Percentiles rank a stretch among this genome's conserved stretches.
Evolutionary conservation across 2,888 invertebrate species (phyloP).

Genomic region (Cataglyphis rosenhaueri): DNA sequence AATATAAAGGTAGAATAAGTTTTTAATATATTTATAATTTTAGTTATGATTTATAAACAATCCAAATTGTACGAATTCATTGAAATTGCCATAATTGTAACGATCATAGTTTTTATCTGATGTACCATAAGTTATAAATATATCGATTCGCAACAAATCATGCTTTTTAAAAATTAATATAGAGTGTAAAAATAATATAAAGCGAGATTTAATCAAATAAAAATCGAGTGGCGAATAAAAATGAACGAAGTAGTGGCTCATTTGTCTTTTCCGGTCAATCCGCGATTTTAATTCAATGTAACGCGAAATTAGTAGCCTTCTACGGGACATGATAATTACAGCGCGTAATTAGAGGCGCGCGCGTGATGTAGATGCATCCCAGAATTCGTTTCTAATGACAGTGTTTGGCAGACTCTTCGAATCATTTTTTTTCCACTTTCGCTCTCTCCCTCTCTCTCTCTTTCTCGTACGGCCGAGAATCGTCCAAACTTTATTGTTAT

Average conservation of each 20-base stretch:
- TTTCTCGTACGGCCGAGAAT: not conserved
- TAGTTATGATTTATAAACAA: too few relatives aligned
- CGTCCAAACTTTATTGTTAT: constrained; percentile 67
- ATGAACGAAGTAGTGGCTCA: not conserved
- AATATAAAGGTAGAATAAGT: not conserved
- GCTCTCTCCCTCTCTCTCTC: not conserved
- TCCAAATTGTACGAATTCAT: not conserved
- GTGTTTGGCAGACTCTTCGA: constrained; percentile 31
- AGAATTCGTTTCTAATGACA: constrained; percentile 66
- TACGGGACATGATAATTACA: constrained; percentile 65
- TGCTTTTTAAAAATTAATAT: not conserved
- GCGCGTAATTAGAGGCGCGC: constrained; percentile 58
- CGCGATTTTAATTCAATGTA: constrained; percentile 2
- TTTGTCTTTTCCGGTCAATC: not conserved
- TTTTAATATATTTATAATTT: not conserved
- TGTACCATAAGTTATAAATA: too few relatives aligned
- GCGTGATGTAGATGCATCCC: constrained; percentile 50
- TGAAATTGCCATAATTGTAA: not conserved
- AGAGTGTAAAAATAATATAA: not conserved
- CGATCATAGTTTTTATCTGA: too few relatives aligned
- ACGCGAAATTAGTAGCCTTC: not conserved
- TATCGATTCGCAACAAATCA: too few relatives aligned
- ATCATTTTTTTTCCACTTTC: constrained; percentile 37
- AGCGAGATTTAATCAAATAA: not conserved
- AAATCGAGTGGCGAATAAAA: not conserved